Evolutionary conservation across 1,140 invertebrate species (phyloP).

Genomic region (Saxidomus purpurata): DNA sequence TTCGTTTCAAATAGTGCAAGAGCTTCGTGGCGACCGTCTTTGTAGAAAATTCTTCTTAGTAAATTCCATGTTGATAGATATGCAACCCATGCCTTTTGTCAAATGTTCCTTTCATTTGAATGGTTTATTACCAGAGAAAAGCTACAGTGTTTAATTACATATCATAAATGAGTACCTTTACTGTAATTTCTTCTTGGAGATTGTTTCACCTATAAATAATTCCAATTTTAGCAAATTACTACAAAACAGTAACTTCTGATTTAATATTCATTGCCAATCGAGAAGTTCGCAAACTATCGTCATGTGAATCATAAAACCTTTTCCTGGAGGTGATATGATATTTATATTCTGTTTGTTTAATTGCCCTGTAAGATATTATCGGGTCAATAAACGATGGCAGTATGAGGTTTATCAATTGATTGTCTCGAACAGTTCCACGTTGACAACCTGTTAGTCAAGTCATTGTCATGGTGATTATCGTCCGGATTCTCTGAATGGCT

Average conservation of each 20-base stretch:
- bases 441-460: constrained; percentile 39
- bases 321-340: constrained; percentile 41
- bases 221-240: constrained; percentile 25
- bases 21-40: too few relatives aligned
- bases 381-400: constrained; percentile 30
- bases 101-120: too few relatives aligned
- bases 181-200: background rate
- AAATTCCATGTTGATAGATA: too few relatives aligned
- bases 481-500: background rate
- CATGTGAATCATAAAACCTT: constrained; percentile 16
- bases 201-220: constrained; percentile 31
- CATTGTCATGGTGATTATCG: constrained; percentile 54
- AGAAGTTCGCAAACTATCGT: constrained; percentile 11
- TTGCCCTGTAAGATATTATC: constrained; percentile 55
- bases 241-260: constrained; percentile 23
- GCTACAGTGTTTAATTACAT: constrained; percentile 1
- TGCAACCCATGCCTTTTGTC: too few relatives aligned
- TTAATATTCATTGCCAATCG: constrained; percentile 51
- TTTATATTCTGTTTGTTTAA: constrained; percentile 57
- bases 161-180: background rate
- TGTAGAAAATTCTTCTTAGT: too few relatives aligned
- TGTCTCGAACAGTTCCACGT: constrained; percentile 24
- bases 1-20: too few relatives aligned
- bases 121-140: background rate
- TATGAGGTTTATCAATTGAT: constrained; percentile 56